These are phyloP conservation scores for Pyrrhosoma nymphula DNA, from an alignment of 2,888 invertebrate species.

Conservation along the genomic window DNA sequence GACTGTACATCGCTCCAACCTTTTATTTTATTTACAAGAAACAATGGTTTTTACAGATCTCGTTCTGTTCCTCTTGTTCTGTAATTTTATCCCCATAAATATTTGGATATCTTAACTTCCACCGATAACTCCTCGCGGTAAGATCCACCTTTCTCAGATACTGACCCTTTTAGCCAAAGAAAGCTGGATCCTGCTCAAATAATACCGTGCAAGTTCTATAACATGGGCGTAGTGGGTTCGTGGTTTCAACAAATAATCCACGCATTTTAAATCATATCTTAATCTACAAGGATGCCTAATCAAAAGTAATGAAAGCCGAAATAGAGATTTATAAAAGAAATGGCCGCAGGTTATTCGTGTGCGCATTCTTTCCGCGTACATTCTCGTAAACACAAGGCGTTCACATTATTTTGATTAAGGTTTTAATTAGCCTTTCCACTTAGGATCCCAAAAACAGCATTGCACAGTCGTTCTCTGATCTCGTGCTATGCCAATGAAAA, in stretches of 20 bases:
- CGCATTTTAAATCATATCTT: not conserved
- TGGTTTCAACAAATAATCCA: not conserved
- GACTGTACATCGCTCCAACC: too few relatives aligned
- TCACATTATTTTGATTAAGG: not conserved
- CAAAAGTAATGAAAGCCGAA: not conserved
- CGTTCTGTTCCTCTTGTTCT: too few relatives aligned
- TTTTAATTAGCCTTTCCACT: slow-evolving; percentile 12
- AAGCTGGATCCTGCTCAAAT: too few relatives aligned
- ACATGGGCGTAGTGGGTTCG: too few relatives aligned
- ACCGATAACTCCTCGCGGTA: too few relatives aligned
- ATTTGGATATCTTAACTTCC: too few relatives aligned
- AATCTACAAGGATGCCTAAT: not conserved
- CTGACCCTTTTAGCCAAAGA: too few relatives aligned
- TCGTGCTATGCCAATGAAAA: not conserved
- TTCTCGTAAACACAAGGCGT: not conserved
- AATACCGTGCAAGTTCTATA: too few relatives aligned
- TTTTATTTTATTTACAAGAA: too few relatives aligned
- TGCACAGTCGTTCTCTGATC: not conserved
- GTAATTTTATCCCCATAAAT: too few relatives aligned
- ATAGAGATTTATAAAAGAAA: not conserved
- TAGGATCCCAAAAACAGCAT: not conserved
- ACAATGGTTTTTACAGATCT: too few relatives aligned
- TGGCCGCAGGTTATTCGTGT: not conserved
- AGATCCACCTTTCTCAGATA: too few relatives aligned
- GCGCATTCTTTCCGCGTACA: not conserved